A percentile compares a stretch with the other conserved stretches of the same genome.
Conservation (phyloP, 2,797 vertebrate species). For the Morelia viridis region DNA sequence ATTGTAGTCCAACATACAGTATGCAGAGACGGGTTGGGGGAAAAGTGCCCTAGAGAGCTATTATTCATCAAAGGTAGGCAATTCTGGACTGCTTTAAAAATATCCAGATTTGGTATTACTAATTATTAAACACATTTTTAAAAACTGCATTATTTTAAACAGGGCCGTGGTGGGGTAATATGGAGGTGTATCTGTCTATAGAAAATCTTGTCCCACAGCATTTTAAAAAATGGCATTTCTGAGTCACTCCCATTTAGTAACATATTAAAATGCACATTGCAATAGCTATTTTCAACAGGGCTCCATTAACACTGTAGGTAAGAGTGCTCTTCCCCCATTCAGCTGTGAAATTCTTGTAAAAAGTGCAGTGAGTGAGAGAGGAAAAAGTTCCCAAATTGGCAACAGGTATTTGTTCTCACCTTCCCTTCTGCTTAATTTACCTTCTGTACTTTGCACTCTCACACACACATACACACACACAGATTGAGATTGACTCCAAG, state of each 20-base stretch:
- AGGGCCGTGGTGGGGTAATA: not conserved
- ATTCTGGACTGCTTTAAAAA: not conserved
- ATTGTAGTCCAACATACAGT: not conserved
- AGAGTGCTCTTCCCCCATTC: not conserved
- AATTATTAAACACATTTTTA: not conserved
- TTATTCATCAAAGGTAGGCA: not conserved
- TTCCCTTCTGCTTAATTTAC: not conserved
- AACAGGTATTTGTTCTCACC: not conserved
- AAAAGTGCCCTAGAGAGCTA: not conserved
- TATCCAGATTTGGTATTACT: not conserved
- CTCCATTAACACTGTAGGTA: constrained; percentile 1
- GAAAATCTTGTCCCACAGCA: constrained; percentile 10
- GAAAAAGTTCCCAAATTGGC: not conserved
- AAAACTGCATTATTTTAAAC: not conserved
- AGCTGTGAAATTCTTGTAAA: not conserved
- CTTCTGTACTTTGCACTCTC: not conserved
- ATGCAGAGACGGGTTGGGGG: not conserved
- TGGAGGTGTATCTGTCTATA: not conserved
- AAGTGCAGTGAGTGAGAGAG: not conserved
- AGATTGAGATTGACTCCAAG: not conserved
- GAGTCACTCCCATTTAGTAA: constrained; percentile 18
- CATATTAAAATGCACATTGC: not conserved
- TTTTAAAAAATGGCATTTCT: not conserved
- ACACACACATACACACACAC: not conserved
- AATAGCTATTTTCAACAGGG: constrained; percentile 14